Base-by-base conservation (phyloP, 2,888 invertebrate genomes). In the Scrobipalpa atriplicella region DNA sequence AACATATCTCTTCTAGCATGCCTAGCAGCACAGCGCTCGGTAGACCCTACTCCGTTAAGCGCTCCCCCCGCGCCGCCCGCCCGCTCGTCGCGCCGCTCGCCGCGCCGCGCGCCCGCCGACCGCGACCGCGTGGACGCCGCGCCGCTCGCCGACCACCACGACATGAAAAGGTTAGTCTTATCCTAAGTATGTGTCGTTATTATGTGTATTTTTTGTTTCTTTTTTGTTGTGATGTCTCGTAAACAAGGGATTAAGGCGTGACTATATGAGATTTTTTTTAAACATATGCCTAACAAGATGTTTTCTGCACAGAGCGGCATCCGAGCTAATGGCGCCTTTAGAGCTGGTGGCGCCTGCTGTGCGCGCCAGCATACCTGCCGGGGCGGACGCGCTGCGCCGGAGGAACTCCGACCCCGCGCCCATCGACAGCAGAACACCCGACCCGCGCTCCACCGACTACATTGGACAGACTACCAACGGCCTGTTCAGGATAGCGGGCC, bases 321-420 rank as follows among this genome's bases (percentile, higher is more conserved):
- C 85, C 2, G 87, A 87, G 63, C 78, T 82, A 67, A 74, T 82
- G 63, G 67, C 77, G 10, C 80, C 76, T 47, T 73, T 81, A 70
- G 73, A 75, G 21, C 78, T 72, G 13, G 62, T 43, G 19, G 54
- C 64, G 52, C 69, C 68, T 10, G 81, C 13, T 0, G 52, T 84
- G 11, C 83, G 7, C 92, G 92, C 67, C 66, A 60, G 62, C 18
- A 60, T 21, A 61, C 13, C 93, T 93, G 83, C 56, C 58, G 65
- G 21, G 58, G 85, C 84, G 13, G 82, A 87, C 65, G 83, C 85
- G 72, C 85, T 96, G 67, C 93, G 95, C 41, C 92, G 96, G 21
- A 90, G 96, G 69, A 96, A 96, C 86, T 96, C 96, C 1, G 96
- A 96, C 88, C 96, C 96, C 0, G 94, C 77, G 89, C 96, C 94